These are phyloP conservation scores for Callimorpha dominula DNA, from an alignment of 2,888 invertebrate species.

Conservation along the genomic window DNA sequence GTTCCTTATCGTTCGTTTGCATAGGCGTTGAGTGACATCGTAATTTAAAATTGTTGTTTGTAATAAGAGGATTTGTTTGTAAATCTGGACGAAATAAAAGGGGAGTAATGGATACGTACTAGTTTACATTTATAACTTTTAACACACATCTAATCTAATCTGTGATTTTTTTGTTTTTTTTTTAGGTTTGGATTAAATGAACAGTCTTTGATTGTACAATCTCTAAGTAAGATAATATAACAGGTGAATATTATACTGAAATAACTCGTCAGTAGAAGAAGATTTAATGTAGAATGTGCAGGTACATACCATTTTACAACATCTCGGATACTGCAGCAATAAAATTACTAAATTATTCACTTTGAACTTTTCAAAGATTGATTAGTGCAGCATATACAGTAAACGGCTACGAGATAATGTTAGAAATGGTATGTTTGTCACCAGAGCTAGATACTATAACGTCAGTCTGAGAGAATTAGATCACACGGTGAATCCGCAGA, in stretches of 20 bases:
- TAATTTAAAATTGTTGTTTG: slow-evolving; percentile 45
- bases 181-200: neutral
- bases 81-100: slow-evolving; percentile 20
- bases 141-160: neutral
- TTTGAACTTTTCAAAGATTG: neutral
- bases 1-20: slow-evolving; percentile 68
- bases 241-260: neutral
- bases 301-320: neutral
- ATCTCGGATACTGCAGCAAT: neutral
- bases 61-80: slow-evolving; percentile 29
- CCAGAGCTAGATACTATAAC: slow-evolving; percentile 38
- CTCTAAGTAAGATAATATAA: neutral
- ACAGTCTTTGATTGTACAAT: neutral
- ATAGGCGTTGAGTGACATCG: slow-evolving; percentile 57
- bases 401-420: neutral
- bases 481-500: slow-evolving; percentile 65
- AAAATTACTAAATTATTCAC: neutral
- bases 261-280: neutral
- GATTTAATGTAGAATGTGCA: too few species aligned
- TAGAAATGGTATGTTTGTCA: slow-evolving; percentile 25
- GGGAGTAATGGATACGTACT: neutral
- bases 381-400: neutral
- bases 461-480: slow-evolving; percentile 62
- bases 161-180: neutral
- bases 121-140: neutral